Base-by-base conservation (phyloP, 2,113 vertebrate species). In the Cephalopholis sonnerati region DNA sequence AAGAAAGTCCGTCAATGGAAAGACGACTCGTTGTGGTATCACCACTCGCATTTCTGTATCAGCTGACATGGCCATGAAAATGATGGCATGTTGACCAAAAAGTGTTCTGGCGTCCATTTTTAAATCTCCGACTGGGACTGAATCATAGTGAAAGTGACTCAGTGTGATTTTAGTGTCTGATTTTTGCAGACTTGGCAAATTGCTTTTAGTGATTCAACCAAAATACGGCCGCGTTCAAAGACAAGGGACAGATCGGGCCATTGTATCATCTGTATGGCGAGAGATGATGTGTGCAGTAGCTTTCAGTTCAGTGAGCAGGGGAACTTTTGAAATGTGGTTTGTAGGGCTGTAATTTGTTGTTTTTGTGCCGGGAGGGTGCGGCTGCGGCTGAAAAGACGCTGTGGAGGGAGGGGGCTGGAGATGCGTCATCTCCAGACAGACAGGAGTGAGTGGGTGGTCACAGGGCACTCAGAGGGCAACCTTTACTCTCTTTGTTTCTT, bases 271-370 rank as follows among this genome's bases (percentile, higher is more conserved):
- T 41, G 72, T 57, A 46, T 36, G 51, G 53, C 67, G 68, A 62
- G 62, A 67, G 63, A 80, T 67, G 74, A 67, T 79, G 87, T 79
- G 48, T 81, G 74, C 63, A 58, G 72, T 54, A 63, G 66, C 62
- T 79, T 54, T 67, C 10, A 57, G 17, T 50, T 74, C 66, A 74
- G 80, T 29, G 51, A 66, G 79, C 63, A 59, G 80, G 44, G 63
- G 53, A 58, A 54, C 72, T 58, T 85, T 74, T 83, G 50, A 59
- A 41, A 57, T 76, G 81, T 15, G 86, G 87, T 85, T 79, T 88
- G 78, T 77, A 68, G 82, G 77, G 66, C 91, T 92, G 91, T 93
- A 91, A 93, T 94, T 93, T 90, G 92, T 93, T 93, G 92, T 91
- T 92, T 93, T 92, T 88, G 85, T 77, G 91, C 72, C 58, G 70